phyloP scores from a whole-genome alignment of 2,888 invertebrate species.

The Polia nebulosa region DNA sequence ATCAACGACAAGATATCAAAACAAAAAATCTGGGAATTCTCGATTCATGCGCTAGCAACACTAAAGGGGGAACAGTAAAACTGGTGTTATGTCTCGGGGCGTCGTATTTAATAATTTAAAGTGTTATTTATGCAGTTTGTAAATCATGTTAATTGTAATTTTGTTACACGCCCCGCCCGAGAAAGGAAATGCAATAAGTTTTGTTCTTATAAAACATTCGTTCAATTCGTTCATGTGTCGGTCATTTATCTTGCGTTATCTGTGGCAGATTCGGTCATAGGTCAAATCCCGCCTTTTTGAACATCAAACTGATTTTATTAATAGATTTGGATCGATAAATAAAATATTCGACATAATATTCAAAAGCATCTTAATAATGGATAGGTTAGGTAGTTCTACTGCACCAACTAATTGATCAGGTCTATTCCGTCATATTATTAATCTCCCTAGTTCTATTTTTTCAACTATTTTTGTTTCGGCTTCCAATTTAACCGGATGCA shows the following conservation, averaged over 20 bases:
- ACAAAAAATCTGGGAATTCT: conserved; percentile 63
- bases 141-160: conserved; percentile 87
- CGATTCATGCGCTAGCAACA: conserved; percentile 59
- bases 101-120: conserved; percentile 79
- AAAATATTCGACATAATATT: conserved; percentile 22
- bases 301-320: conserved; percentile 57
- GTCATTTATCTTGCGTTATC: conserved; percentile 69
- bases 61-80: conserved; percentile 54
- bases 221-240: conserved; percentile 68
- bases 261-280: conserved; percentile 67
- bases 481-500: not conserved
- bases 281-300: conserved; percentile 60
- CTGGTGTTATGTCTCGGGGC: conserved; percentile 69
- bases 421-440: too few relatives aligned
- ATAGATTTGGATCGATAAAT: conserved; percentile 56
- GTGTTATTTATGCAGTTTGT: conserved; percentile 81
- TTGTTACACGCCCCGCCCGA: conserved; percentile 76
- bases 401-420: too few relatives aligned
- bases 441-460: not conserved
- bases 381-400: too few relatives aligned
- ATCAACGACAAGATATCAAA: conserved; percentile 59
- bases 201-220: conserved; percentile 64
- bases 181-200: conserved; percentile 69
- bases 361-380: not conserved
- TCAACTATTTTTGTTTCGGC: not conserved